Base-by-base conservation (phyloP, 2,797 vertebrate genomes). In the Acanthurus lineatus region DNA sequence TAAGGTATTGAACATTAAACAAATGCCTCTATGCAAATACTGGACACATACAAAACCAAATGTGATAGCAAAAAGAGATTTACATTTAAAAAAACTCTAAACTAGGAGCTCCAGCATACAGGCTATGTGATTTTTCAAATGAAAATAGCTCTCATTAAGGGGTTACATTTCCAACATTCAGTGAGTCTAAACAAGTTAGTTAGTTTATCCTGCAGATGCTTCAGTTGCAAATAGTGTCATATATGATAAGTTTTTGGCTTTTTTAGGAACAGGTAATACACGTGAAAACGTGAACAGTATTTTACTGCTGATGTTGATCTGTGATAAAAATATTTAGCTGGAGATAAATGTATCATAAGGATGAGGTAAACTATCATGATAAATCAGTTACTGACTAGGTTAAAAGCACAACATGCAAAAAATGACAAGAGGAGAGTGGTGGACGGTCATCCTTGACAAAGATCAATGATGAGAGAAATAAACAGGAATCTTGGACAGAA, bases 161-260 rank as follows among this genome's bases (percentile, higher is more conserved):
- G n/a, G 45, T 53, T 44, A 61, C 8, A 59, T 54, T 72, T 71
- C 73, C 35, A 47, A 63, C 28, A 3, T 17, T 60, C 6, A 77
- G 63, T 48, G 69, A 72, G 66, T 70, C 72, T 42, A 65, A 73
- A 70, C 63, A 73, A 67, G 48, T 63, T 69, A 53, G 38, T 51
- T 35, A 35, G 51, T 80, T 62, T 52, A 47, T 28, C 20, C 54
- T 22, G 20, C 40, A 73, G 60, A 69, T 62, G 25, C 20, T 54
- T 81, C 48, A 15, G 67, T 17, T 45, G 49, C 32, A 64, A 62
- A 72, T 2, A 6, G 28, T 56, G 54, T 65, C 47, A 64, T n/a
- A 59, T 53, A 32, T 70, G 66, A 66, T 16, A 12, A 51, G 49
- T 65, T 47, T 66, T 52, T 53, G 6, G 6, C 58, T 65, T 11